These are phyloP conservation scores for Atta texana DNA, from an alignment of 1,140 invertebrate species.

Conservation along the genomic window DNA sequence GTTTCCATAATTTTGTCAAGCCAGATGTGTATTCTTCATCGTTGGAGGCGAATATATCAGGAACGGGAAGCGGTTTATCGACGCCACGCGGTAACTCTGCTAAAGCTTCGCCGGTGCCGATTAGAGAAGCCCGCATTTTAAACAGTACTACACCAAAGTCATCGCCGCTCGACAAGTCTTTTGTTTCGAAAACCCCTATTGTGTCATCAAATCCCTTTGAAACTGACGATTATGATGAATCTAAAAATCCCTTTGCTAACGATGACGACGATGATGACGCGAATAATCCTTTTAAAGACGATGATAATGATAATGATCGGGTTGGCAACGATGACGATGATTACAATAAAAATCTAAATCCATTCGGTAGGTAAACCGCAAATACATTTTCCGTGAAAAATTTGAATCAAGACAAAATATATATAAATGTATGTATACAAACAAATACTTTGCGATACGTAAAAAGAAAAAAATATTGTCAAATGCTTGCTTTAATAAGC, in stretches of 20 bases:
- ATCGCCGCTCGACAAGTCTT: constrained; percentile 84
- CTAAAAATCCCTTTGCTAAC: constrained; percentile 88
- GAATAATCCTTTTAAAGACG: constrained; percentile 83
- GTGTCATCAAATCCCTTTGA: constrained; percentile 87
- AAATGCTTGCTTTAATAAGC: constrained; percentile 14
- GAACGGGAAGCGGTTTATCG: constrained; percentile 71
- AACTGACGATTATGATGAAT: constrained; percentile 87
- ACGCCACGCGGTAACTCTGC: constrained; percentile 71
- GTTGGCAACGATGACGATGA: constrained; percentile 83
- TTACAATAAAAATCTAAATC: constrained; percentile 90
- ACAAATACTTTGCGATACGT: constrained; percentile 15
- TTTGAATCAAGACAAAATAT: background rate
- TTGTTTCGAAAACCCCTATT: constrained; percentile 83
- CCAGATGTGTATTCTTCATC: constrained; percentile 87
- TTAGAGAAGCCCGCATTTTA: constrained; percentile 80
- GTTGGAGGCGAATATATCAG: constrained; percentile 87
- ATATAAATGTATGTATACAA: background rate
- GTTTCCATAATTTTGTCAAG: constrained; percentile 74
- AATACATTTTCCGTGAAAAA: constrained; percentile 11
- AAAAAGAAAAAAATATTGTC: constrained; percentile 10
- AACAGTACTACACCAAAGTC: constrained; percentile 81
- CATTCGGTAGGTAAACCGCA: constrained; percentile 85
- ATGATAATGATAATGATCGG: constrained; percentile 83
- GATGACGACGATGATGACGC: constrained; percentile 83
- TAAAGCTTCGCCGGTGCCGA: constrained; percentile 81